A percentile compares a stretch with the other conserved stretches of the same genome.
phyloP scores from a whole-genome alignment of 2,797 vertebrate species.

The Ctenopoma kingsleyae region DNA sequence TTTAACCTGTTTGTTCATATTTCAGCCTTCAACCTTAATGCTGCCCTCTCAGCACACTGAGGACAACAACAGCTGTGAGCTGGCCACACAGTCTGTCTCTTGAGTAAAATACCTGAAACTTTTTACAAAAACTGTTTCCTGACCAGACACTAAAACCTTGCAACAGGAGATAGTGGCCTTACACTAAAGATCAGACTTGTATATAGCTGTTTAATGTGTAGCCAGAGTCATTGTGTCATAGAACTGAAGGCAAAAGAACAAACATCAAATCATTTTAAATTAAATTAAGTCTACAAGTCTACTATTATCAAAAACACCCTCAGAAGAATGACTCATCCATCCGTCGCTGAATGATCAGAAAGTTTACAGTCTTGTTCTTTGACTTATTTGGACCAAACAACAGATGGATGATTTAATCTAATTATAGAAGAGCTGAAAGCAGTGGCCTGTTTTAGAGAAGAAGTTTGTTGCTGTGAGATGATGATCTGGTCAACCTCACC shows the following conservation, averaged over 20 bases:
- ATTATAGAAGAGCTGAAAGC: not conserved
- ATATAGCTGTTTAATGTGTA: not conserved
- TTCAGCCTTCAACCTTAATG: not conserved
- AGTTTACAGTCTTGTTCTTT: constrained; percentile 11
- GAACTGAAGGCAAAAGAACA: constrained; percentile 1
- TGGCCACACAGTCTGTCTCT: not conserved
- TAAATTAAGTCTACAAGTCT: not conserved
- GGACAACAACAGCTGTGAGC: not conserved
- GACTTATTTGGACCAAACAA: constrained; percentile 24
- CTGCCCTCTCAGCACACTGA: not conserved
- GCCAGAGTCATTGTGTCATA: not conserved
- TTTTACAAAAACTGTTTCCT: not conserved
- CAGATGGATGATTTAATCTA: not conserved
- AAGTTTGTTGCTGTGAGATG: not conserved
- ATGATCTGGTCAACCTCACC: constrained; percentile 1
- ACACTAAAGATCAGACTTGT: not conserved
- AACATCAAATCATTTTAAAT: not conserved
- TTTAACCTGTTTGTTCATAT: constrained; percentile 11
- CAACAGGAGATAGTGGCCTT: not conserved
- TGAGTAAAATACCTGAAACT: not conserved
- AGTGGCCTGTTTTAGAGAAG: not conserved
- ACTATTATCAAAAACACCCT: not conserved
- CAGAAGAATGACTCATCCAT: constrained; percentile 14
- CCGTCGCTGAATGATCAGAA: not conserved
- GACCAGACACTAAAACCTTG: not conserved